Conservation (phyloP, 2,113 vertebrate species). For the Oryzias woworae region DNA sequence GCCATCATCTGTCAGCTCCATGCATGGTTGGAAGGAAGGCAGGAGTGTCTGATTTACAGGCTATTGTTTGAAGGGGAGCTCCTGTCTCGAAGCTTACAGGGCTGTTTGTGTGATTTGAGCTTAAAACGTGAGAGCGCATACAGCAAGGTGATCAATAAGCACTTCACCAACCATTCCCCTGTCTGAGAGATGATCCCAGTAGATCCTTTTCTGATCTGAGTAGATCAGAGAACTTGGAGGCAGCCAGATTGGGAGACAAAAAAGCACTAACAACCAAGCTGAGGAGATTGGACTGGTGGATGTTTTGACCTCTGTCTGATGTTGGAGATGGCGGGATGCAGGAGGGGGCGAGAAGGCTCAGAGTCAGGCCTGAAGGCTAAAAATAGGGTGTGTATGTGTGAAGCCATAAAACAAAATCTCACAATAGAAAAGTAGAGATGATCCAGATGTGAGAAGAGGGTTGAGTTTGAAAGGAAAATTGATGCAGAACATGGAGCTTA, state of each 20-base stretch:
- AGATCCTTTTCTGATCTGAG: slow-evolving; percentile 56
- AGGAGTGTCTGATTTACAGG: slow-evolving; percentile 41
- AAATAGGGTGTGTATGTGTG: slow-evolving; percentile 30
- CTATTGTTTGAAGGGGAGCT: slow-evolving; percentile 44
- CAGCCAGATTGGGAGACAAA: slow-evolving; percentile 46
- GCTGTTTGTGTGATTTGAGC: slow-evolving; percentile 58
- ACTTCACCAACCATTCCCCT: slow-evolving; percentile 62
- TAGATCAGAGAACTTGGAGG: slow-evolving; percentile 54
- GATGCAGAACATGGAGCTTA: slow-evolving; percentile 20
- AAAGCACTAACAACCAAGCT: slow-evolving; percentile 33
- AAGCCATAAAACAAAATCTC: slow-evolving; percentile 9
- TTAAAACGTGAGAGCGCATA: slow-evolving; percentile 49
- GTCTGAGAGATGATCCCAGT: slow-evolving; percentile 60
- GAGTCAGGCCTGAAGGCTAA: background rate
- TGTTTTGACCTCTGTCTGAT: slow-evolving; percentile 64
- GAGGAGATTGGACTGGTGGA: slow-evolving; percentile 39
- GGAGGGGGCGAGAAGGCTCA: slow-evolving; percentile 6
- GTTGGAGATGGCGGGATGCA: slow-evolving; percentile 41
- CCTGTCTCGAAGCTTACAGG: slow-evolving; percentile 37
- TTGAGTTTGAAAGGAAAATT: slow-evolving; percentile 12
- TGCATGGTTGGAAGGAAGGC: slow-evolving; percentile 21
- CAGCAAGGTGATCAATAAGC: slow-evolving; percentile 75
- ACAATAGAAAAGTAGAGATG: slow-evolving; percentile 16
- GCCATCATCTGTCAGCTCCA: slow-evolving; percentile 14
- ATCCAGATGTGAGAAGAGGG: slow-evolving; percentile 10